These are phyloP conservation scores for Bradypodion ventrale DNA, from an alignment of 2,797 vertebrate genomes.

Conservation along the genomic window DNA sequence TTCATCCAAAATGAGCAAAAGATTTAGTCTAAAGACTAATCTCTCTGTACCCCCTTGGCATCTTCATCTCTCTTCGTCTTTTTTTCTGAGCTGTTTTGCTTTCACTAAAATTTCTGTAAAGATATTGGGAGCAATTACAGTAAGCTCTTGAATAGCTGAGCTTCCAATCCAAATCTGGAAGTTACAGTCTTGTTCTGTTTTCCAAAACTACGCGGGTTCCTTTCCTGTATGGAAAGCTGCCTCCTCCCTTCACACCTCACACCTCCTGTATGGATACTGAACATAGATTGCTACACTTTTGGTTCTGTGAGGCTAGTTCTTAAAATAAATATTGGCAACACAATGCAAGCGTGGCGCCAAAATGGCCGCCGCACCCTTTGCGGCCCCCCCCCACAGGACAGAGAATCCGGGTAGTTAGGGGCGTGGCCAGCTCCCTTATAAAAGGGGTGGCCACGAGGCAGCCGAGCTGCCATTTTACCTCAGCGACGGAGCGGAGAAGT, in stretches of 20 bases:
- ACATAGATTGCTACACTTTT: too few species aligned
- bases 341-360: too few species aligned
- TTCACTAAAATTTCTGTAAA: neutral
- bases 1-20: neutral
- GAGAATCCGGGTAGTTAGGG: too few species aligned
- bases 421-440: too few species aligned
- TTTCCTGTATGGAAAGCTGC: neutral
- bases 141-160: neutral
- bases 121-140: neutral
- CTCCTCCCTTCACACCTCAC: neutral
- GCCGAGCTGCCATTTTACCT: too few species aligned
- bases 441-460: too few species aligned
- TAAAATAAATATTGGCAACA: too few species aligned
- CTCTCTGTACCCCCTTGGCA: neutral
- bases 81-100: neutral
- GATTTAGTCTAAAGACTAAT: neutral
- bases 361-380: too few species aligned
- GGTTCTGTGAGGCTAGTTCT: too few species aligned
- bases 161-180: neutral
- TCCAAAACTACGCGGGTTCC: neutral
- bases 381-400: too few species aligned
- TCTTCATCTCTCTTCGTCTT: neutral
- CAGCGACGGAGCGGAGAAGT: too few species aligned
- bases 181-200: neutral
- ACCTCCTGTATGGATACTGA: too few species aligned